Conservation (phyloP, 1,140 invertebrate species). For the Apis cerana region DNA sequence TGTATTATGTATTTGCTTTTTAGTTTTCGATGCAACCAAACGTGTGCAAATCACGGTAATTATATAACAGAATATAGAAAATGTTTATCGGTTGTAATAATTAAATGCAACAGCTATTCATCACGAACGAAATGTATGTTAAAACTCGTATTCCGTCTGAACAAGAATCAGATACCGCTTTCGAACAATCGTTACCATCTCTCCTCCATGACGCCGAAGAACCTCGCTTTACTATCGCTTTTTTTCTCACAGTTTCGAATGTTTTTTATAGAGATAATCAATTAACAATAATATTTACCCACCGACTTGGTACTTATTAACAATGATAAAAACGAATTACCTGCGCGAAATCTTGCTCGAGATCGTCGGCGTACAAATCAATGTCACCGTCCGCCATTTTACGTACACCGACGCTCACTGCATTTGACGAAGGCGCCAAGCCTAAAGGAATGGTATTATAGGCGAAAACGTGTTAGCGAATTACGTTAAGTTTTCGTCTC, state of each 20-base stretch:
- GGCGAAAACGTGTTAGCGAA: conserved; percentile 44
- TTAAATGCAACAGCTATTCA: not conserved
- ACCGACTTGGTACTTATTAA: conserved; percentile 47
- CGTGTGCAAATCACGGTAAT: conserved; percentile 38
- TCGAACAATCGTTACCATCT: conserved; percentile 64
- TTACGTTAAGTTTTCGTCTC: conserved; percentile 35
- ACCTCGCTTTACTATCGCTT: conserved; percentile 42
- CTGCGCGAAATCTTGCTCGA: conserved; percentile 96
- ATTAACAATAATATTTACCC: conserved; percentile 41
- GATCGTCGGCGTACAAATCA: conserved; percentile 97
- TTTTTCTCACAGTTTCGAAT: conserved; percentile 51
- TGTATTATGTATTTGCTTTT: conserved; percentile 58
- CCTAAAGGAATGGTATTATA: conserved; percentile 27
- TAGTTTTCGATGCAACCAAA: conserved; percentile 22
- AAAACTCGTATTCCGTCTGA: not conserved
- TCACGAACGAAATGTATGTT: conserved; percentile 11
- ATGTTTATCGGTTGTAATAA: not conserved
- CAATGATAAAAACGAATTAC: conserved; percentile 81
- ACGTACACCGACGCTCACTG: conserved; percentile 76
- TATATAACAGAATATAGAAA: conserved; percentile 36
- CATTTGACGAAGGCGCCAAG: conserved; percentile 58
- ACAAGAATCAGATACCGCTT: conserved; percentile 13
- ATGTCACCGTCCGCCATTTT: conserved; percentile 98
- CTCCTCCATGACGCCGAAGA: conserved; percentile 66
- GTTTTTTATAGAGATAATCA: conserved; percentile 4